A percentile compares a stretch with the other conserved stretches of the same genome.
Evolutionary conservation across 2,888 invertebrate species (phyloP).

Genomic region (Drosophila multiciliata): DNA sequence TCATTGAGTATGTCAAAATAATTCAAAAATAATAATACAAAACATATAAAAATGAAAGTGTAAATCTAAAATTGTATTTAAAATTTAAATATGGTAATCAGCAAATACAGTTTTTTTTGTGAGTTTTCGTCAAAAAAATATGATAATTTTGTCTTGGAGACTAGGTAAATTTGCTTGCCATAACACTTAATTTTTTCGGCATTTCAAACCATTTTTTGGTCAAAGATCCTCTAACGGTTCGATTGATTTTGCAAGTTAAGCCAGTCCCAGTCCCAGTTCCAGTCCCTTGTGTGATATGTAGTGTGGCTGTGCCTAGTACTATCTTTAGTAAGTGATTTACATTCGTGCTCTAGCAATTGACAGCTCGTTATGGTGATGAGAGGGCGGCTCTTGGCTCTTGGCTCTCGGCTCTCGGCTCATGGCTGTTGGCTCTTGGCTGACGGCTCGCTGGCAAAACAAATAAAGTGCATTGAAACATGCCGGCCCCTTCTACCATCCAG

Average conservation of each 20-base stretch:
- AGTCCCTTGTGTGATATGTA: slow-evolving; percentile 9
- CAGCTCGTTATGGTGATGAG: slow-evolving; percentile 59
- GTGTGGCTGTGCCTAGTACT: slow-evolving; percentile 9
- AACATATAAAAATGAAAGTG: no score
- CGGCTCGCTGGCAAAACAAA: slow-evolving; percentile 55
- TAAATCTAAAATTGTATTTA: background rate
- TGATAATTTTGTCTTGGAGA: background rate
- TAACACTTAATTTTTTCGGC: background rate
- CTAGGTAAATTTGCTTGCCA: background rate
- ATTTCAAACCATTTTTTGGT: background rate
- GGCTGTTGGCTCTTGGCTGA: slow-evolving; percentile 26
- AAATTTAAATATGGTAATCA: background rate
- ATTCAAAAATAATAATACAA: no score
- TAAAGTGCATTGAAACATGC: slow-evolving; percentile 69
- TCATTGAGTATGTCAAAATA: no score
- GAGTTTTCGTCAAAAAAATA: background rate
- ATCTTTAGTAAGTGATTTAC: slow-evolving; percentile 57
- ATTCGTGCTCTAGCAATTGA: slow-evolving; percentile 58
- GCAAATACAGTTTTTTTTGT: background rate
- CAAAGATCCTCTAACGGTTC: slow-evolving; percentile 1
- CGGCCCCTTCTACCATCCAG: slow-evolving; percentile 22
- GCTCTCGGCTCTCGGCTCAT: background rate
- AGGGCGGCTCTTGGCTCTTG: slow-evolving; percentile 42
- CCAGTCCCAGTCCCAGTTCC: background rate
- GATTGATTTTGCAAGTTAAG: background rate